phyloP scores from a whole-genome alignment of 2,113 vertebrate species.

The Mormyrus iriodes region DNA sequence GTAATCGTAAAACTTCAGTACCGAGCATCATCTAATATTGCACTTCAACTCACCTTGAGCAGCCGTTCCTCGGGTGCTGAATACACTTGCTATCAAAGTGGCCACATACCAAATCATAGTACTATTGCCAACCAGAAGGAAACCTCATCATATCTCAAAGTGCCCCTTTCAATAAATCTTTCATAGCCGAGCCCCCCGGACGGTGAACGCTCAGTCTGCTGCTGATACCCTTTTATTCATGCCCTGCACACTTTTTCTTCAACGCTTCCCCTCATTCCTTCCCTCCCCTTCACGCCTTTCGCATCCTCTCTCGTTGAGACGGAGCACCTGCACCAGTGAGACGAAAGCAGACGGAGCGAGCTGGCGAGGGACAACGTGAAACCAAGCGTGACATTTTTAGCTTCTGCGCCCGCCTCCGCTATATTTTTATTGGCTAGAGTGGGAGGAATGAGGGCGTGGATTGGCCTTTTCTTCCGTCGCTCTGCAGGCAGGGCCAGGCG shows the following conservation, averaged over 20 bases:
- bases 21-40: slow-evolving; percentile 40
- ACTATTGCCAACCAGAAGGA: slow-evolving; percentile 76
- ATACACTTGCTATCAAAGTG: slow-evolving; percentile 98
- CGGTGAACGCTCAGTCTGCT: slow-evolving; percentile 33
- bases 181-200: slow-evolving; percentile 49
- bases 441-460: slow-evolving; percentile 33
- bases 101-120: slow-evolving; percentile 99
- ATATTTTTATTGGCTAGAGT: slow-evolving; percentile 32
- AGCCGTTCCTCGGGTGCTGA: slow-evolving; percentile 86
- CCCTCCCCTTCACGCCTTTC: slow-evolving; percentile 58
- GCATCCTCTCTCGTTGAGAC: slow-evolving; percentile 51
- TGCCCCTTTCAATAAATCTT: slow-evolving; percentile 60
- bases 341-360: slow-evolving; percentile 48
- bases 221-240: slow-evolving; percentile 55
- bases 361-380: slow-evolving; percentile 47
- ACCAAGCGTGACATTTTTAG: slow-evolving; percentile 56
- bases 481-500: slow-evolving; percentile 37
- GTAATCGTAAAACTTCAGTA: slow-evolving; percentile 38
- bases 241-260: slow-evolving; percentile 60
- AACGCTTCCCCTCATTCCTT: slow-evolving; percentile 48
- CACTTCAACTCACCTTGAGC: slow-evolving; percentile 97
- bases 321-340: slow-evolving; percentile 59
- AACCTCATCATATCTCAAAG: slow-evolving; percentile 80
- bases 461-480: slow-evolving; percentile 56
- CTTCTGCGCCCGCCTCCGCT: slow-evolving; percentile 39